Percentiles rank a stretch among this genome's conserved stretches.
Evolutionary conservation across 2,888 invertebrate species (phyloP).

Genomic region (Oxycera nigricornis): DNA sequence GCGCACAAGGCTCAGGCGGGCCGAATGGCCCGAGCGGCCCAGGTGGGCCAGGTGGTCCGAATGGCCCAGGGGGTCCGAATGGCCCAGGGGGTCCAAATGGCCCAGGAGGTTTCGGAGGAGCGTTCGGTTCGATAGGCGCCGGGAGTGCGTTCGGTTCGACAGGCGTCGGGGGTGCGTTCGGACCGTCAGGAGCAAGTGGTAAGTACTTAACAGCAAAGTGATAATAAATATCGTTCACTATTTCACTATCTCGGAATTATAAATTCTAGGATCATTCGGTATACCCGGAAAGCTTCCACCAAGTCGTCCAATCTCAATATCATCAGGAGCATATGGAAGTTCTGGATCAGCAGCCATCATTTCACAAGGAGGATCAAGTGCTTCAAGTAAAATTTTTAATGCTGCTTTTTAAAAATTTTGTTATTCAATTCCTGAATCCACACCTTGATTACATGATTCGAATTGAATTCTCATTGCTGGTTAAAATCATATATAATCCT

Average conservation of each 20-base stretch:
- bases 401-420: too few species aligned
- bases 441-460: too few species aligned
- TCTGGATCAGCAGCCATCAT: neutral
- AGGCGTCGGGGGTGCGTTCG: constrained; percentile 31
- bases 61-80: constrained; percentile 53
- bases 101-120: constrained; percentile 52
- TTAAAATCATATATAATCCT: too few species aligned
- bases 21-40: constrained; percentile 61
- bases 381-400: too few species aligned
- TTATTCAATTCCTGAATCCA: too few species aligned
- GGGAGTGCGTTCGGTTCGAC: constrained; percentile 51
- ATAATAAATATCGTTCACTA: too few species aligned
- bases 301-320: neutral
- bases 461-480: too few species aligned
- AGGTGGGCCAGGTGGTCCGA: constrained; percentile 42
- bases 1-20: constrained; percentile 55
- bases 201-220: too few species aligned
- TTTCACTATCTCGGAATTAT: too few species aligned
- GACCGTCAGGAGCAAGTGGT: too few species aligned
- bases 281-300: neutral
- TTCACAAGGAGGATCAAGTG: too few species aligned
- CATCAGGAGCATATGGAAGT: neutral
- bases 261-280: neutral
- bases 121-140: constrained; percentile 34
- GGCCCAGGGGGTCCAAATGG: constrained; percentile 51